These are phyloP conservation scores for Gari tellinella DNA, from an alignment of 2,888 invertebrate species.

Conservation along the genomic window DNA sequence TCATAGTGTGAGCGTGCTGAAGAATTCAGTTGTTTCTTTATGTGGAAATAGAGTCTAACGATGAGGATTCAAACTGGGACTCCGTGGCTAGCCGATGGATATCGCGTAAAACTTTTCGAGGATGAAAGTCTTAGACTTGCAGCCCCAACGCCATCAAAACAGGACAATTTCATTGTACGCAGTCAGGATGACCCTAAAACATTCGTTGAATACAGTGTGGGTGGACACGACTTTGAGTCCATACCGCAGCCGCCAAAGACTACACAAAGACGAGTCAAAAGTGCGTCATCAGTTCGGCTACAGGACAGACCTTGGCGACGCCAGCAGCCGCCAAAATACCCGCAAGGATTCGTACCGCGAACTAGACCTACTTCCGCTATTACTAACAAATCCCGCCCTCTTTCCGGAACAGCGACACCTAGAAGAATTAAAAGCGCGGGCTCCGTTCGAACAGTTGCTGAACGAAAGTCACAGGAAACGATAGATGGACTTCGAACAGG, in stretches of 20 bases:
- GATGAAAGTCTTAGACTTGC: slow-evolving; percentile 51
- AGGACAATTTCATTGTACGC: slow-evolving; percentile 63
- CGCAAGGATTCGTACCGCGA: slow-evolving; percentile 36
- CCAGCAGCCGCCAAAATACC: slow-evolving; percentile 36
- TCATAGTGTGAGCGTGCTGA: no score
- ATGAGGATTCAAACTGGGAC: slow-evolving; percentile 49
- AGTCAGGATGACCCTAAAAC: slow-evolving; percentile 59
- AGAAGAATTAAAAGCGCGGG: slow-evolving; percentile 60
- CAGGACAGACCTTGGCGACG: slow-evolving; percentile 56
- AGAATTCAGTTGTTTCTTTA: no score
- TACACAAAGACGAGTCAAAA: slow-evolving; percentile 49
- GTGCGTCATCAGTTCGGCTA: slow-evolving; percentile 54
- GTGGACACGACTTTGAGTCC: slow-evolving; percentile 11
- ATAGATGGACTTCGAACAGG: slow-evolving; percentile 58
- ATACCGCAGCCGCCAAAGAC: slow-evolving; percentile 23
- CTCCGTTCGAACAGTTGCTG: slow-evolving; percentile 48
- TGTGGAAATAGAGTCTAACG: no score
- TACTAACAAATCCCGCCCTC: slow-evolving; percentile 37
- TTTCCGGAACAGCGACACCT: slow-evolving; percentile 34
- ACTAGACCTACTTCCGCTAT: slow-evolving; percentile 55
- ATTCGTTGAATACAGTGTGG: slow-evolving; percentile 41
- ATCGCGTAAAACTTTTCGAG: slow-evolving; percentile 59
- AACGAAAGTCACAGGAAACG: slow-evolving; percentile 29
- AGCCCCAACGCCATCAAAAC: slow-evolving; percentile 53
- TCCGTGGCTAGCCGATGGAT: slow-evolving; percentile 67